phyloP scores from a whole-genome alignment of 2,797 vertebrate genomes.

The Aldrovandia affinis region DNA sequence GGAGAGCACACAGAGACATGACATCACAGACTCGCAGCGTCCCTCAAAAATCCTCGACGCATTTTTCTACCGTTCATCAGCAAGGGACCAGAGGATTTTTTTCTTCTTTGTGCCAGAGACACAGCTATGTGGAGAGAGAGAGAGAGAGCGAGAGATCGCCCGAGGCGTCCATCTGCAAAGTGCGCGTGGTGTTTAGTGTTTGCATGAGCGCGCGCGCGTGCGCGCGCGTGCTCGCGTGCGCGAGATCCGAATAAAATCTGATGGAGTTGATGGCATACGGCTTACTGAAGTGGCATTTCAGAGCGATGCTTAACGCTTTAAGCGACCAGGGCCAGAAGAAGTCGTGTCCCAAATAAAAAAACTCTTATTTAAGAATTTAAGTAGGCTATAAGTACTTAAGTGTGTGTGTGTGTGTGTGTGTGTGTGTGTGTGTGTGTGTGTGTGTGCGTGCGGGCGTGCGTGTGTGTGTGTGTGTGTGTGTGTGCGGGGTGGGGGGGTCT shows the following conservation, averaged over 20 bases:
- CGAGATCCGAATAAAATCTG: not conserved
- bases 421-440: not conserved
- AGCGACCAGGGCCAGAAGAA: not conserved
- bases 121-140: not conserved
- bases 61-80: not conserved
- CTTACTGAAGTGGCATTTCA: not conserved
- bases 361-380: not conserved
- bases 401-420: not conserved
- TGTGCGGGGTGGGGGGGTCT: not conserved
- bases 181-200: not conserved
- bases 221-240: not conserved
- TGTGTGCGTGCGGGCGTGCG: not conserved
- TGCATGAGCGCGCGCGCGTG: not conserved
- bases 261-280: not conserved
- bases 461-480: not conserved
- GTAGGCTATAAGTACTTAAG: not conserved
- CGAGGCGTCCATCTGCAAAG: not conserved
- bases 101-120: not conserved
- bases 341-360: not conserved
- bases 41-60: too few species aligned
- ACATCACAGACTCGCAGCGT: slow-evolving; percentile 58
- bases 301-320: not conserved
- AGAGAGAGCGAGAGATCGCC: not conserved
- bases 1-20: slow-evolving; percentile 72
- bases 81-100: not conserved